Evolutionary conservation across 2,888 invertebrate genomes (phyloP).

Genomic region (Melipona beecheii): DNA sequence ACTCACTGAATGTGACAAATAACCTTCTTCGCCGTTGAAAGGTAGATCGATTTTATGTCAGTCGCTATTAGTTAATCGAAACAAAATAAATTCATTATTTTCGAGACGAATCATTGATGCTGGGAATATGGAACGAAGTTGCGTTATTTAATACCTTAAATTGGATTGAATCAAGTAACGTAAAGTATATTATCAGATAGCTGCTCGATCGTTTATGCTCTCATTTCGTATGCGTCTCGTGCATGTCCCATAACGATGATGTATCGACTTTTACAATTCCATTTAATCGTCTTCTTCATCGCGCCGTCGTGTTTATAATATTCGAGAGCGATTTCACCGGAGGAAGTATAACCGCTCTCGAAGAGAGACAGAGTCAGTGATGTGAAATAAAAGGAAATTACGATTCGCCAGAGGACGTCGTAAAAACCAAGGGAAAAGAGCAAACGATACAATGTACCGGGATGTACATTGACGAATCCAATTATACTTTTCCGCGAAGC

Average conservation of each 20-base stretch:
- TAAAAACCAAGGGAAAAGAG: neutral
- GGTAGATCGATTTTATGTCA: neutral
- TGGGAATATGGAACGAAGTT: neutral
- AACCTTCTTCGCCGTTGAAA: too few species aligned
- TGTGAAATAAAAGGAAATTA: constrained; percentile 7
- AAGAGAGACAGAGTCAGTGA: neutral
- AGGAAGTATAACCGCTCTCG: neutral
- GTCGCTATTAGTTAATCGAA: neutral
- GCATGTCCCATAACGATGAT: constrained; percentile 2
- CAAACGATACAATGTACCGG: neutral
- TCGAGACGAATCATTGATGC: neutral
- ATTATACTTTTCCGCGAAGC: constrained; percentile 1
- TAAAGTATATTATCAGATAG: neutral
- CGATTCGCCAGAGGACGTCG: neutral
- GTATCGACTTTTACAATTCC: constrained; percentile 3
- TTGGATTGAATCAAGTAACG: neutral
- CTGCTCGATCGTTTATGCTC: constrained; percentile 7
- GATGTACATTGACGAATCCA: neutral
- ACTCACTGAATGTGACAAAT: too few species aligned
- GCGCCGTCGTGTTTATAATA: neutral
- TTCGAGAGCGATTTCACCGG: neutral
- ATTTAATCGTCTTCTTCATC: too few species aligned
- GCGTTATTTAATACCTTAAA: neutral
- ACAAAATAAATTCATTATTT: neutral
- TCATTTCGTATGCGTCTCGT: neutral